Base-by-base conservation (phyloP, 2,888 invertebrate genomes). In the Glaucopsyche alexis region DNA sequence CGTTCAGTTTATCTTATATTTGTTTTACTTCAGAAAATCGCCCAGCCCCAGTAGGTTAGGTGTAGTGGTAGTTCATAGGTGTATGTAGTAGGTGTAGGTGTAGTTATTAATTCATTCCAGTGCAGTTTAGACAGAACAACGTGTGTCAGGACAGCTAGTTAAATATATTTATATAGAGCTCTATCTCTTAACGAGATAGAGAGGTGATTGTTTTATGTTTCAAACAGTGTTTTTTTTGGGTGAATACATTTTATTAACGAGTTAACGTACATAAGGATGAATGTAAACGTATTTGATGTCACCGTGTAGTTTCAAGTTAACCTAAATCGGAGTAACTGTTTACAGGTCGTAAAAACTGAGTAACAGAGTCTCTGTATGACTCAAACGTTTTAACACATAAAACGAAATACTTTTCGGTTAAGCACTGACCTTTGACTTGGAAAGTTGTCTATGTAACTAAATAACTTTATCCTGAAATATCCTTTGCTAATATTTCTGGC, bases 311-410 rank as follows among this genome's bases (percentile, higher is more conserved):
- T 29, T 60, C 60, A 29, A 13, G 29, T 60, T 60, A 38, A 60
- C 60, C 60, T 60, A 60, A 60, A 60, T 60, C 14, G 6, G 7
- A 60, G 60, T 60, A 60, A 60, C 60, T 60, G 60, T 60, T 60
- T 60, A 60, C 60, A 11, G 60, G 38, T 60, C 60, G 29, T 60
- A 60, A 60, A 47, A 60, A 60, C 60, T 60, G 60, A 38, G 60
- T 60, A 60, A 60, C 60, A 4, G 29, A 29, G 47, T 55, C 60
- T 60, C 16, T 60, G 29, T 60, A 14, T 29, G 60, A 60, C 29
- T 60, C 29, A 29, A 60, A 60, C 60, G 60, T 16, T 42, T 6
- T 42, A 47, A 47, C 47, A 8, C 47, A 47, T 47, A 13, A 60
- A 38, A 7, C 29, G 14, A 38, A 13, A 29, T 60, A 47, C 47